A percentile compares a stretch with the other conserved stretches of the same genome.
Evolutionary conservation across 1,140 invertebrate species (phyloP).

Genomic region (Sinonovacula constricta): DNA sequence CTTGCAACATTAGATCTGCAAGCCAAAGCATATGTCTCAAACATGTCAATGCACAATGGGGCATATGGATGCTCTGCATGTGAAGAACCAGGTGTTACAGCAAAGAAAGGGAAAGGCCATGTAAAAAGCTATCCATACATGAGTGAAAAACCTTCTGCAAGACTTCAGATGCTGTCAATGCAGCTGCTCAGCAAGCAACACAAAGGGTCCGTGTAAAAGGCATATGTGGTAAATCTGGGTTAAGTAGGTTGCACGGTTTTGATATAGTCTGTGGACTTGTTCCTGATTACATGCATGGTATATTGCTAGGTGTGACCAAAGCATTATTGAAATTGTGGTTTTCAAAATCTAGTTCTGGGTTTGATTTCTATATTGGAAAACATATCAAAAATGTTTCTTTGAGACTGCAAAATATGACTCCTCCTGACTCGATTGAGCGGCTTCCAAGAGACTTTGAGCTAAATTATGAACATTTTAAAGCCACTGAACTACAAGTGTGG

Average conservation of each 20-base stretch:
- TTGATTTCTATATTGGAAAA: slow-evolving; percentile 39
- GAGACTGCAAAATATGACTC: slow-evolving; percentile 13
- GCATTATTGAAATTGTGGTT: slow-evolving; percentile 9
- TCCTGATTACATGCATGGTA: neutral
- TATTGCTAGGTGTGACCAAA: neutral
- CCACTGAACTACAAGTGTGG: slow-evolving; percentile 21
- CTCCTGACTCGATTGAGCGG: slow-evolving; percentile 26
- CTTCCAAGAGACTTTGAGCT: slow-evolving; percentile 21
- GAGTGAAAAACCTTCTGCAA: too few relatives aligned
- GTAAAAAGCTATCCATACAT: slow-evolving; percentile 20
- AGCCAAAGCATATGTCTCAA: slow-evolving; percentile 15
- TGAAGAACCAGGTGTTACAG: slow-evolving; percentile 16
- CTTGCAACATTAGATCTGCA: slow-evolving; percentile 47
- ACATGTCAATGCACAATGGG: slow-evolving; percentile 28
- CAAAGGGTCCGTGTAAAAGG: neutral
- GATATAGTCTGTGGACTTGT: neutral
- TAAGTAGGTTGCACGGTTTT: neutral
- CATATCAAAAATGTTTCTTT: slow-evolving; percentile 23
- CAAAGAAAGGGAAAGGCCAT: slow-evolving; percentile 16
- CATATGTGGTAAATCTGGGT: neutral
- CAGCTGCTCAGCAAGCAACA: neutral
- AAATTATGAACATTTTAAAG: slow-evolving; percentile 34
- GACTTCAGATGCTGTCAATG: too few relatives aligned
- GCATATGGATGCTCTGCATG: slow-evolving; percentile 32
- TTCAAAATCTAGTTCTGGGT: slow-evolving; percentile 22